Evolutionary conservation across 2,888 invertebrate genomes (phyloP).

Genomic region (Clostera curtula): DNA sequence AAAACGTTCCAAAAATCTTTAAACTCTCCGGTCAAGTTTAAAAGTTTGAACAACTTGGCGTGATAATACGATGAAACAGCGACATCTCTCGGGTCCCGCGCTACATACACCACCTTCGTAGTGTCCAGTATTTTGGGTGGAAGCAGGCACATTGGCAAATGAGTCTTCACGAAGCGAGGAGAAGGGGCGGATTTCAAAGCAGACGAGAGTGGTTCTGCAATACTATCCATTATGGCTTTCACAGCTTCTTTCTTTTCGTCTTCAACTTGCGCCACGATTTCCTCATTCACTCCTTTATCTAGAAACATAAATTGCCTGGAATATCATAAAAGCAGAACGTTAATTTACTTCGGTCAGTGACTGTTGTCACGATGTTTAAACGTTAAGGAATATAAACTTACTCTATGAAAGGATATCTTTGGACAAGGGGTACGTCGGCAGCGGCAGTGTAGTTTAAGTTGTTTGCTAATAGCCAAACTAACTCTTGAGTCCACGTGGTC

Average conservation of each 20-base stretch:
- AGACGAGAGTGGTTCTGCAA: constrained; percentile 6
- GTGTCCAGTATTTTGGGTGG: constrained; percentile 68
- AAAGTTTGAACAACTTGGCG: constrained; percentile 73
- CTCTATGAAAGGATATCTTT: constrained; percentile 83
- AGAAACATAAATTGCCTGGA: constrained; percentile 9
- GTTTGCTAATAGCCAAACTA: constrained; percentile 81
- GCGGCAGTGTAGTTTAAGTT: constrained; percentile 78
- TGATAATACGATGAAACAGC: constrained; percentile 84
- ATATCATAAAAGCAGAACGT: too few relatives aligned
- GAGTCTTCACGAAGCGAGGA: constrained; percentile 53
- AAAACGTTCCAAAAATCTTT: constrained; percentile 78
- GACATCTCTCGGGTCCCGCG: constrained; percentile 86
- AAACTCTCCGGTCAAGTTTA: constrained; percentile 75
- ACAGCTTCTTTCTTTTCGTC: not conserved
- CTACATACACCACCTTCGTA: constrained; percentile 80
- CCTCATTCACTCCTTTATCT: not conserved
- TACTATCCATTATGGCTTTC: not conserved
- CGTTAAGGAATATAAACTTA: too few relatives aligned
- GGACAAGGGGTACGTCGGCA: constrained; percentile 52
- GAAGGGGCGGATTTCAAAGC: constrained; percentile 10
- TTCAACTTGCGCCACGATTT: not conserved
- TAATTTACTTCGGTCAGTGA: too few relatives aligned
- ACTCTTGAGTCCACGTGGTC: constrained; percentile 81
- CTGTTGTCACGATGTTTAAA: too few relatives aligned
- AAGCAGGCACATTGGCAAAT: constrained; percentile 80